Base-by-base conservation (phyloP, 53 echinoderm and acorn worm species). In the Echinarachnius parma region DNA sequence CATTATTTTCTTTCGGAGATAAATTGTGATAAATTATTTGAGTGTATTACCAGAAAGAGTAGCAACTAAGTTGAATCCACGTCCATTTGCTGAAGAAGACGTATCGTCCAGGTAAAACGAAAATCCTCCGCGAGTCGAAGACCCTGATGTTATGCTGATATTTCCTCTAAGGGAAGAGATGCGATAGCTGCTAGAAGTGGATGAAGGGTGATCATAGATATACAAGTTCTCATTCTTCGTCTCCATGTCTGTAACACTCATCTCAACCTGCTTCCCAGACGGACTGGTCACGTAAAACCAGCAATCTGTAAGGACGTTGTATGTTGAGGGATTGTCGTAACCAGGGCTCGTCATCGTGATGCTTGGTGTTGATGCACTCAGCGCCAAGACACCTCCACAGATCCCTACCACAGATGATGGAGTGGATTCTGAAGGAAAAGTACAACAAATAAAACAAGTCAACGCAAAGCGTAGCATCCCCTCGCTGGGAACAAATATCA, bases 261-360 rank as follows among this genome's bases (percentile, higher is more conserved):
- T 27, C 23, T 67, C 28, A 18, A 67, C 67, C 18, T 67, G 67
- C 19, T 67, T 67, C n/a, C 67, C 67, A 8, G 49, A 18, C 10
- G 48, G 67, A 29, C 31, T 29, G 8, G 20, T 31, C 31, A 67
- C 25, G 50, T 67, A 32, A 30, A 23, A 28, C 52, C 50, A 50
- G 67, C 49, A 67, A 9, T 49, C 49, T 7, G 7, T 28, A 0
- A 4, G 5, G 14, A 20, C 67, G 25, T 47, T 19, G 10, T 30
- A 28, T 31, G 10, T 23, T 11, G 46, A 64, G 11, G 44, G 64
- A 16, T 64, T 4, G 46, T 42, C 19, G 64, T 44, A 64, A 1
- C 21, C 25, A 7, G 64, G 64, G 24, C 42, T 42, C 1, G 39
- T 24, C 3, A 64, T 25, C 5, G 26, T 64, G 28, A 27, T 13